Percentiles rank a stretch among this genome's conserved stretches.
phyloP scores from a whole-genome alignment of 1,140 invertebrate species.

The Calycopis cecrops region DNA sequence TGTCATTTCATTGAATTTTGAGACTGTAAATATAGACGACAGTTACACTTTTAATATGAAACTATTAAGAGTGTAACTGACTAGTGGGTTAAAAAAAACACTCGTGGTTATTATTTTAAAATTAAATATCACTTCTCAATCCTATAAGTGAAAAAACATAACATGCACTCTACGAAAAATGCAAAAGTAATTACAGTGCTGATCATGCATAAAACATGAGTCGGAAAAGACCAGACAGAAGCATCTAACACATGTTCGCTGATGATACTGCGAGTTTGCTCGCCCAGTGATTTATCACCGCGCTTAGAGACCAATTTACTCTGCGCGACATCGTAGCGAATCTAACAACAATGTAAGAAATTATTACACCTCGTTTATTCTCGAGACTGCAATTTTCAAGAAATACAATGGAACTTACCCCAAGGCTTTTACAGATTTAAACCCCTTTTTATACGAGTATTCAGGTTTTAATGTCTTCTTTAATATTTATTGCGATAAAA shows the following conservation, averaged over 20 bases:
- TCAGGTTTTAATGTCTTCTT: slow-evolving; percentile 5
- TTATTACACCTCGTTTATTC: slow-evolving; percentile 11
- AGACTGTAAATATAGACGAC: too few species aligned
- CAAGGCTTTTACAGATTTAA: slow-evolving; percentile 4
- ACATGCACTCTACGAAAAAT: too few species aligned
- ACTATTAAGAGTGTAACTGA: too few species aligned
- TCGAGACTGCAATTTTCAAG: slow-evolving; percentile 10
- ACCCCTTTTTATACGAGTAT: not conserved
- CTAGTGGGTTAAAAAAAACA: too few species aligned
- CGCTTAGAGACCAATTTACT: slow-evolving; percentile 13
- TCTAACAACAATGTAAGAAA: slow-evolving; percentile 15
- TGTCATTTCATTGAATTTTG: too few species aligned
- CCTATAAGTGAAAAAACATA: too few species aligned
- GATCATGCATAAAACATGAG: not conserved
- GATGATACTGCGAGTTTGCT: slow-evolving; percentile 51
- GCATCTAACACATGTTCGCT: slow-evolving; percentile 23
- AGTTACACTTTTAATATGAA: too few species aligned
- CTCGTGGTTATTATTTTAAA: too few species aligned
- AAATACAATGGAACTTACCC: slow-evolving; percentile 7
- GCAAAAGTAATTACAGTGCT: slow-evolving; percentile 2
- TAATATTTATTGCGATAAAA: not conserved
- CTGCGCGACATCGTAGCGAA: slow-evolving; percentile 12
- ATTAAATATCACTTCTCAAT: too few species aligned
- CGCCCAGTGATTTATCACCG: slow-evolving; percentile 43
- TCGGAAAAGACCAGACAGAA: slow-evolving; percentile 2